Percentiles rank a stretch among this genome's conserved stretches.
Evolutionary conservation across 2,797 vertebrate species (phyloP).

Genomic region (Naso thynnoides): DNA sequence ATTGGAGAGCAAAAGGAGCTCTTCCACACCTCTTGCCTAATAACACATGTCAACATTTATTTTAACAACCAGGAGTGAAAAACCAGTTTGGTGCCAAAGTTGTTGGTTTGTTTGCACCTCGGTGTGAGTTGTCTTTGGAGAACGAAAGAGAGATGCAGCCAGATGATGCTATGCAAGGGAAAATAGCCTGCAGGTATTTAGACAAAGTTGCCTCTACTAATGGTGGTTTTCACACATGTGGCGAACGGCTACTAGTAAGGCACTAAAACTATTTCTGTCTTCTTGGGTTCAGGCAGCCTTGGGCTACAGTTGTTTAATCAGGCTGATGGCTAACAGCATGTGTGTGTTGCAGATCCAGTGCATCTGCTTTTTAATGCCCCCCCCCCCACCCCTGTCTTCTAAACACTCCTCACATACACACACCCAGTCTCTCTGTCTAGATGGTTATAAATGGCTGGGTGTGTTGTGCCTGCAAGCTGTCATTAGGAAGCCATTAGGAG

Average conservation of each 20-base stretch:
- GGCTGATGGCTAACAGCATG: slow-evolving; percentile 63
- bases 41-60: slow-evolving; percentile 40
- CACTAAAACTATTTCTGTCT: slow-evolving; percentile 61
- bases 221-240: slow-evolving; percentile 66
- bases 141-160: slow-evolving; percentile 18
- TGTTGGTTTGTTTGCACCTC: slow-evolving; percentile 56
- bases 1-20: neutral
- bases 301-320: slow-evolving; percentile 66
- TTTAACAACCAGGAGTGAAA: slow-evolving; percentile 53
- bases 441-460: slow-evolving; percentile 79
- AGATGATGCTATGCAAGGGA: slow-evolving; percentile 44
- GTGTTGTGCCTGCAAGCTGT: slow-evolving; percentile 82
- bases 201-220: slow-evolving; percentile 58
- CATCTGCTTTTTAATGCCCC: slow-evolving; percentile 74
- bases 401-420: slow-evolving; percentile 53
- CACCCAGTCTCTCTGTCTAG: slow-evolving; percentile 61
- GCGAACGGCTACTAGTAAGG: slow-evolving; percentile 59
- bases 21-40: slow-evolving; percentile 31
- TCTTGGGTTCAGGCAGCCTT: slow-evolving; percentile 62
- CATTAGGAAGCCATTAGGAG: slow-evolving; percentile 84
- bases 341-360: slow-evolving; percentile 61
- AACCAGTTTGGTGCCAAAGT: slow-evolving; percentile 51
- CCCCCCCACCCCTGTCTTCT: slow-evolving; percentile 48
- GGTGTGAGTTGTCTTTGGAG: slow-evolving; percentile 32
- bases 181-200: slow-evolving; percentile 59